A percentile compares a stretch with the other conserved stretches of the same genome.
Conservation (phyloP, 23 tunicate genomes). For the Clavelina lepadiformis region DNA sequence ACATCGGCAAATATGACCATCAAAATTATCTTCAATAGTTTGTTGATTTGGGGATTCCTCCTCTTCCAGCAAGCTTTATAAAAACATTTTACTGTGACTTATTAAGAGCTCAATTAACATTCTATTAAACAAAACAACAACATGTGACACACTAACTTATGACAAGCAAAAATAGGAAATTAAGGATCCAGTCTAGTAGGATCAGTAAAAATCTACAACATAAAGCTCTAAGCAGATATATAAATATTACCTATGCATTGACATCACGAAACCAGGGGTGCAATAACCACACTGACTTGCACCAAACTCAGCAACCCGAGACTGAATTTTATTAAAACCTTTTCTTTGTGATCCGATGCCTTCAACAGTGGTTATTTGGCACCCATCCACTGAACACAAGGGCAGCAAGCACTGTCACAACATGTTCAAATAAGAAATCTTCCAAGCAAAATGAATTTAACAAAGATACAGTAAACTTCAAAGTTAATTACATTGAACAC, state of each 20-base stretch:
- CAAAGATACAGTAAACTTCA: background rate
- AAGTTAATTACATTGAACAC: too few relatives aligned
- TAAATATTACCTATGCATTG: slow-evolving; percentile 54
- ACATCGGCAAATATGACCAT: slow-evolving; percentile 87
- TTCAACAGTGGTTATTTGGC: slow-evolving; percentile 53
- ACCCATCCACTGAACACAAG: slow-evolving; percentile 57
- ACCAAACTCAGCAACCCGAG: slow-evolving; percentile 54
- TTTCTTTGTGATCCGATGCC: slow-evolving; percentile 45
- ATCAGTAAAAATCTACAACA: too few relatives aligned
- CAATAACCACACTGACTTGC: slow-evolving; percentile 91
- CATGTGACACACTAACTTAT: background rate
- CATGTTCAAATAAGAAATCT: background rate
- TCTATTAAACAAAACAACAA: background rate
- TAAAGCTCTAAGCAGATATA: background rate
- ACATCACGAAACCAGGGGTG: slow-evolving; percentile 89
- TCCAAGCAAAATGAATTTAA: background rate
- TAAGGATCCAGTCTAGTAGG: too few relatives aligned
- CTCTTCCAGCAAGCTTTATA: slow-evolving; percentile 35
- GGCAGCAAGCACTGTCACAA: slow-evolving; percentile 58
- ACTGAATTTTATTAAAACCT: slow-evolving; percentile 54
- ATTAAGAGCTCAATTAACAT: background rate
- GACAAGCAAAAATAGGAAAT: background rate
- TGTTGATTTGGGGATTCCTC: slow-evolving; percentile 44
- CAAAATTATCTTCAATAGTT: slow-evolving; percentile 62
- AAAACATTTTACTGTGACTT: background rate